Evolutionary conservation across 2,888 invertebrate genomes (phyloP).

Genomic region (Rhamnusium bicolor): DNA sequence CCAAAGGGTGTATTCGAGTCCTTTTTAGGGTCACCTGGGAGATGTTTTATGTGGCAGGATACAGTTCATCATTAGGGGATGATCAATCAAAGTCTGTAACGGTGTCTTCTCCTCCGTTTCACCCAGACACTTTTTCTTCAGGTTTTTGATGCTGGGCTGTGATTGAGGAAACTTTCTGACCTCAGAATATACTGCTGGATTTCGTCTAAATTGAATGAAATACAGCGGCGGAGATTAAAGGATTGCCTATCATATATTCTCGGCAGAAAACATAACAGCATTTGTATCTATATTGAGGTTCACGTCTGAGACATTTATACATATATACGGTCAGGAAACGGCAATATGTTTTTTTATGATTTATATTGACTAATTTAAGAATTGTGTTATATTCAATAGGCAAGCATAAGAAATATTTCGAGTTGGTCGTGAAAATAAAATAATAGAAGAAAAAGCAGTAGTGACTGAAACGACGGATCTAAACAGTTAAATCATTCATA

Average conservation of each 20-base stretch:
- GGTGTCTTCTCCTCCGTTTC: slow-evolving; percentile 37
- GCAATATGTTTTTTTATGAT: too few species aligned
- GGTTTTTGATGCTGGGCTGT: slow-evolving; percentile 34
- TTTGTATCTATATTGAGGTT: not conserved
- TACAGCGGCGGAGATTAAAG: slow-evolving; percentile 32
- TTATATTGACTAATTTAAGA: too few species aligned
- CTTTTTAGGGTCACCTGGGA: slow-evolving; percentile 32
- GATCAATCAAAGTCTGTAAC: slow-evolving; percentile 57
- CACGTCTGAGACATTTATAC: not conserved
- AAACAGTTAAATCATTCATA: too few species aligned
- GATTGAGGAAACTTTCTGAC: slow-evolving; percentile 37
- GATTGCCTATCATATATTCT: slow-evolving; percentile 5
- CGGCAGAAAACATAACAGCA: not conserved
- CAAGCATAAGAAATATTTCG: too few species aligned
- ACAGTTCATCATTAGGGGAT: slow-evolving; percentile 54
- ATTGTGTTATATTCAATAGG: too few species aligned
- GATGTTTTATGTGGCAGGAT: slow-evolving; percentile 35
- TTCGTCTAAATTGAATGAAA: slow-evolving; percentile 36
- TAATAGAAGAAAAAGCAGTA: too few species aligned
- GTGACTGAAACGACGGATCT: too few species aligned
- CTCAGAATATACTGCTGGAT: slow-evolving; percentile 26
- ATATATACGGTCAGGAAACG: too few species aligned
- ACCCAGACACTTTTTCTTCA: slow-evolving; percentile 48
- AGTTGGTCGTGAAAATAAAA: too few species aligned
- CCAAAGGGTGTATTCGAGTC: not conserved